Evolutionary conservation across 2,797 vertebrate species (phyloP), one percentile per base, ranked within the genome.

Genomic region (Muscicapa striata): DNA sequence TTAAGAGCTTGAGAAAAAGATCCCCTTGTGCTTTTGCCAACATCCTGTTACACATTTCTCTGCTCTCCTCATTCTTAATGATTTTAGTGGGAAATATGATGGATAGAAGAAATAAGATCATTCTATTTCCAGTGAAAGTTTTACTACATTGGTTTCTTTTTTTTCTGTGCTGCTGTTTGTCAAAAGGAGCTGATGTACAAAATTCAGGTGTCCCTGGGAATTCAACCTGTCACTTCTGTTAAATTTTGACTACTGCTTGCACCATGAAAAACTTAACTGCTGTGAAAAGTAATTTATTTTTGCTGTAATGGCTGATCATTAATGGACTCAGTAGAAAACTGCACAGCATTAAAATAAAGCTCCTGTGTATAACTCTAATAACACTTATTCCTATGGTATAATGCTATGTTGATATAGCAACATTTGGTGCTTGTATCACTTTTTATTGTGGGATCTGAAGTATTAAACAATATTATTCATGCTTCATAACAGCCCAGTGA

Each of bases 81-180:
- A 90, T 82, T 95, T 79, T 58, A 54, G 29, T 69, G 54, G 74
- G 74, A 58, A 63, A 93, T 76, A 87, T 89, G 90, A 95, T 80
- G 79, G 87, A 92, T 94, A 86, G 83, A 74, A 61, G 82, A 94
- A 94, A 91, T 76, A 92, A 94, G 79, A 82, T 68, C 11, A 26
- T 87, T 91, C 55, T 51, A 1, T 77, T 93, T 93, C 72, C 49
- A 70, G 48, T 43, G 82, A 40, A 93, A 95, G 64, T 82, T 84
- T 80, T 76, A 86, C 80, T 80, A 34, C 73, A 54, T 77, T 81
- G 69, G 91, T 84, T 87, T 80, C 41, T 69, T 70, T 59, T 63
- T 79, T 63, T 63, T 32, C 45, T 46, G 10, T 48, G 24, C 52
- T 83, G 77, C 75, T 67, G 22, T 89, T 96, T 79, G 75, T 92